Conservation (phyloP, 2,888 invertebrate genomes). For the Drosophila algonquin region DNA sequence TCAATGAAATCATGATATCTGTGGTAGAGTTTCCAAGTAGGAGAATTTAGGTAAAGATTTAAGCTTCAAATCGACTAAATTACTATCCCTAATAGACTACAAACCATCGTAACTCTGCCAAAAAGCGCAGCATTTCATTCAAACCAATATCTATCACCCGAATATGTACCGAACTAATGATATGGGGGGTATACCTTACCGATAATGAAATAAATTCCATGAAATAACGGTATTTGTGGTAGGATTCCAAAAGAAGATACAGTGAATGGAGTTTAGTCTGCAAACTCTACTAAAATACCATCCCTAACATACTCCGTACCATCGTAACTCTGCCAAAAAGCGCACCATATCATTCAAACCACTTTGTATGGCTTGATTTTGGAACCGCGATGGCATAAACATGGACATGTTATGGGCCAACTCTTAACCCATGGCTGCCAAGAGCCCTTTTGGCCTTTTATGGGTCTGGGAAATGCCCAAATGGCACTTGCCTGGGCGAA, state of each 20-base stretch:
- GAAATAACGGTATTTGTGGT: background rate
- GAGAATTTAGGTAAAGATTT: background rate
- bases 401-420: too few relatives aligned
- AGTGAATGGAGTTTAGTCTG: too few relatives aligned
- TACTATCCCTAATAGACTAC: background rate
- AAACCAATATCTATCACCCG: too few relatives aligned
- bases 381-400: background rate
- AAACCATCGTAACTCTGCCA: too few relatives aligned
- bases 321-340: background rate
- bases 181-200: background rate
- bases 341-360: background rate
- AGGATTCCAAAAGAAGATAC: too few relatives aligned
- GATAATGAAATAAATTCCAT: constrained; percentile 10
- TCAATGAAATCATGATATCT: background rate
- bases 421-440: constrained; percentile 29
- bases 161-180: too few relatives aligned
- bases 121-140: too few relatives aligned
- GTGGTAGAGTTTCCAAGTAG: too few relatives aligned
- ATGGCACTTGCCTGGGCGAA: constrained; percentile 25
- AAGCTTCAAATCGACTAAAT: background rate
- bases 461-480: constrained; percentile 24
- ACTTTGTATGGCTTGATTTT: background rate
- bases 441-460: constrained; percentile 8
- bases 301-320: background rate
- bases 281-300: too few relatives aligned